Evolutionary conservation across 2,888 invertebrate species (phyloP).

Genomic region (Ormyrus thymus): DNA sequence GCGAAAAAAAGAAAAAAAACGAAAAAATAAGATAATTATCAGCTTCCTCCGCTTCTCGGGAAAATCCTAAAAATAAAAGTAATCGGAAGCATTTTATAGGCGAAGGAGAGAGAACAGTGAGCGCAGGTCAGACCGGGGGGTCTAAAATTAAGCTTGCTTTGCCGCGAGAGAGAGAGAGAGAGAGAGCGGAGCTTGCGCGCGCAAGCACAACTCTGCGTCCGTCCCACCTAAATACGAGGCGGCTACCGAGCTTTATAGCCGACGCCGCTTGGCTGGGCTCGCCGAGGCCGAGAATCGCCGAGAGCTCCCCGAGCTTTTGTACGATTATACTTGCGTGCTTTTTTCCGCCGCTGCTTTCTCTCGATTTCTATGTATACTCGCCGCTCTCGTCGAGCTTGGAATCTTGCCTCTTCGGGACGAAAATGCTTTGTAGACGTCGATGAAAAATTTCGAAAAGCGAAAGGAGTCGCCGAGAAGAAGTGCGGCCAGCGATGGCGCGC

Average conservation of each 20-base stretch:
- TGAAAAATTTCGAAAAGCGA: no score
- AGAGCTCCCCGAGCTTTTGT: no score
- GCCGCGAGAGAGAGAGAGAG: slow-evolving; percentile 40
- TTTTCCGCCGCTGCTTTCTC: no score
- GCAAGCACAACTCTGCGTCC: slow-evolving; percentile 18
- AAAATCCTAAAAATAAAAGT: slow-evolving; percentile 70
- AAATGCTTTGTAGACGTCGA: no score
- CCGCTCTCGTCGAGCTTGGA: no score
- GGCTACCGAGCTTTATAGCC: slow-evolving; percentile 42
- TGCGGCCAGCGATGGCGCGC: no score
- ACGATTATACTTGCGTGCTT: no score
- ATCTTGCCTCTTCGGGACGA: no score
- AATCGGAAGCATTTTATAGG: slow-evolving; percentile 69
- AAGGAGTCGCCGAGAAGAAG: no score
- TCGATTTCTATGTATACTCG: no score
- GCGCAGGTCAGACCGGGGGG: slow-evolving; percentile 62
- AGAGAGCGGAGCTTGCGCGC: slow-evolving; percentile 13
- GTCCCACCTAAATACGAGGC: slow-evolving; percentile 49
- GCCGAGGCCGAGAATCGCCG: not conserved
- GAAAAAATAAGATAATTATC: no score
- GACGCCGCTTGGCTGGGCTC: slow-evolving; percentile 40
- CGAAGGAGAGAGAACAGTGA: slow-evolving; percentile 5
- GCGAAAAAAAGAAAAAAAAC: not conserved
- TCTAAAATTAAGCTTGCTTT: slow-evolving; percentile 69
- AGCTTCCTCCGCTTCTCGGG: slow-evolving; percentile 40